Percentiles rank a stretch among this genome's conserved stretches.
Conservation (phyloP, 2,113 vertebrate species). For the Candoia aspera region DNA sequence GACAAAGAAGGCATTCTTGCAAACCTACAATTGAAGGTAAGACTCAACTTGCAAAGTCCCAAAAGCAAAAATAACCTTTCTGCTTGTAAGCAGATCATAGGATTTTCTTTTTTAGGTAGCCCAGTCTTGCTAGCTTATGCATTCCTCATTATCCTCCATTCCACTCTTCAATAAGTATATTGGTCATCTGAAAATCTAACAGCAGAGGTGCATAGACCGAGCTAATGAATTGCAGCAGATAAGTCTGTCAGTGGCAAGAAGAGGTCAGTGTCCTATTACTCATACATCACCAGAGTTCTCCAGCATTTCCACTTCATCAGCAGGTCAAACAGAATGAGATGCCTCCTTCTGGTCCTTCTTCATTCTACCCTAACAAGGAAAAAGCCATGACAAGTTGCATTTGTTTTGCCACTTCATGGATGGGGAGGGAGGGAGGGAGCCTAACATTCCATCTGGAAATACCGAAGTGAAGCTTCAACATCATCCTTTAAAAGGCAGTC, state of each 20-base stretch:
- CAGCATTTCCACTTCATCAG: background rate
- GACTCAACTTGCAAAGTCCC: background rate
- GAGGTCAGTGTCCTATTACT: background rate
- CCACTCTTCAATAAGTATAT: background rate
- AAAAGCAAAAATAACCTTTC: background rate
- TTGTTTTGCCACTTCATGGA: no score
- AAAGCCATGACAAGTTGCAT: no score
- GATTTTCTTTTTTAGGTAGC: background rate
- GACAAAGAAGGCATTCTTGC: no score
- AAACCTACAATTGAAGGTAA: no score
- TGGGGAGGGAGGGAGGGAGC: no score
- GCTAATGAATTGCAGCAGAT: constrained; percentile 14
- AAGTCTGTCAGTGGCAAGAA: background rate
- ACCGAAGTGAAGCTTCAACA: no score
- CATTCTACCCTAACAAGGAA: no score
- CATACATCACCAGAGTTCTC: background rate
- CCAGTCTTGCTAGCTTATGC: background rate
- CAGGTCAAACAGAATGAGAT: background rate
- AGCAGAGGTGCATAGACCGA: background rate
- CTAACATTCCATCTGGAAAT: no score
- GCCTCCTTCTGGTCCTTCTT: no score
- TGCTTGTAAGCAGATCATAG: background rate
- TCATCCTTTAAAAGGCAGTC: no score
- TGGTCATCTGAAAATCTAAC: background rate
- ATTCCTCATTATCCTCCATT: background rate